Evolutionary conservation across 2,113 vertebrate genomes (phyloP).

Genomic region (Apeltes quadracus): DNA sequence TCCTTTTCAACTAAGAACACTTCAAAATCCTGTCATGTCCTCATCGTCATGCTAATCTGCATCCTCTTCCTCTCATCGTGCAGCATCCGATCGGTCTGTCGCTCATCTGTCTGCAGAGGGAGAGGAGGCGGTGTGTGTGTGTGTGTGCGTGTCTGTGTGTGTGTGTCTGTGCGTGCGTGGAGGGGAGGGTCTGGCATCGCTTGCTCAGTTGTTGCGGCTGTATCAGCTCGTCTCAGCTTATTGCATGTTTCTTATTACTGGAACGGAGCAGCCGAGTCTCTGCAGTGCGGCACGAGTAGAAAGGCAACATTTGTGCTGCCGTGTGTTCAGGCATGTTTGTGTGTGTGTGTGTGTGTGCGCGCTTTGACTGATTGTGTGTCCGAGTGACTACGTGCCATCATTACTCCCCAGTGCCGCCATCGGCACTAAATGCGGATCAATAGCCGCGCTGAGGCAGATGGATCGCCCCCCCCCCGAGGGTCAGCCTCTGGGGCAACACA

Average conservation of each 20-base stretch:
- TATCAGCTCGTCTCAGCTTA: slow-evolving; percentile 48
- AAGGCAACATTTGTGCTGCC: slow-evolving; percentile 39
- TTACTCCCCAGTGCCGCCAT: slow-evolving; percentile 58
- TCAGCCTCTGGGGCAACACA: slow-evolving; percentile 58
- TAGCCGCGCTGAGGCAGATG: slow-evolving; percentile 64
- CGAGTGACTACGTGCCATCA: slow-evolving; percentile 43
- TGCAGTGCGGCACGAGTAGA: slow-evolving; percentile 44
- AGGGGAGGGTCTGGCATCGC: slow-evolving; percentile 51
- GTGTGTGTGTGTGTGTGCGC: neutral
- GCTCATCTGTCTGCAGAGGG: slow-evolving; percentile 74
- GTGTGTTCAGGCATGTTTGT: slow-evolving; percentile 9
- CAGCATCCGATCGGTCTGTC: slow-evolving; percentile 72
- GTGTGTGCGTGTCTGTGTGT: neutral
- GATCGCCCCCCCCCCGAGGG: slow-evolving; percentile 51
- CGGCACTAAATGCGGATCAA: slow-evolving; percentile 70
- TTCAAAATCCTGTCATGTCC: slow-evolving; percentile 26
- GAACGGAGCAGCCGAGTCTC: slow-evolving; percentile 25
- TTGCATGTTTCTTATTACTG: neutral
- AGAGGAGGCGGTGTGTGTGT: slow-evolving; percentile 3
- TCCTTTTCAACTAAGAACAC: slow-evolving; percentile 38
- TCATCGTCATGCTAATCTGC: slow-evolving; percentile 46
- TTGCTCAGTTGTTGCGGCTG: slow-evolving; percentile 55
- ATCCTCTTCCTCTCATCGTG: slow-evolving; percentile 58
- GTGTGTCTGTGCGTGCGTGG: neutral
- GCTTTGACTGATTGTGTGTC: slow-evolving; percentile 33